Base-by-base conservation (phyloP, 2,113 vertebrate species). In the Conger conger region DNA sequence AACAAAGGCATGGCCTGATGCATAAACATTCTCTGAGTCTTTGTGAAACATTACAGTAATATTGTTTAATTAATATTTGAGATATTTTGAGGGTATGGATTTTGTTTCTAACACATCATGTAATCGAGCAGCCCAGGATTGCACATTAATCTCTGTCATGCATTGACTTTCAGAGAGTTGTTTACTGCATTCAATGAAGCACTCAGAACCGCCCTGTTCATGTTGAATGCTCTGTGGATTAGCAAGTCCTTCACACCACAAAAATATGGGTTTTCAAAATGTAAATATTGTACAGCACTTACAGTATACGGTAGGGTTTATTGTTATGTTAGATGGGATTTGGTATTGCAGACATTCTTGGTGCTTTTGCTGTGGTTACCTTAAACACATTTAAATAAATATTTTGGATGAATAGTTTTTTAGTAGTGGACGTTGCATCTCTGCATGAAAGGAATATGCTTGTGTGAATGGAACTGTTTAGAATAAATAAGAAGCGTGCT, bases 401-500 rank as follows among this genome's bases (percentile, higher is more conserved):
- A 33, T 73, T 73, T 73, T n/a, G 20, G 23, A 35, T 84, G 8
- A 33, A 76, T 17, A 54, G 13, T 2, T n/a, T 73, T 82, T 68
- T 4, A 17, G 45, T 27, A 79, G 7, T 36, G 53, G 53, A 54
- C 63, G 81, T 82, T 35, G 77, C 50, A 84, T 20, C 57, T 82
- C 79, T 11, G 30, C n/a, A 40, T 40, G 9, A 80, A 82, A 86
- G 60, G 1, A 50, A 35, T 63, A 76, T 76, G 30, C 86, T 87
- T 84, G 76, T 60, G 3, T 53, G n/a, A 6, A 23, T 38, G 83
- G 86, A 83, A 76, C 82, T 86, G 45, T 54, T 85, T 80, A 84
- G 86, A 88, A 57, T 33, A 88, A 86, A 88, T 88, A 90, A 27
- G 79, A 16, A 85, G 83, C 76, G 20, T 84, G 60, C 77, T 18